Base-by-base conservation (phyloP, 2,888 invertebrate species). In the Caenorhabditis japonica region DNA sequence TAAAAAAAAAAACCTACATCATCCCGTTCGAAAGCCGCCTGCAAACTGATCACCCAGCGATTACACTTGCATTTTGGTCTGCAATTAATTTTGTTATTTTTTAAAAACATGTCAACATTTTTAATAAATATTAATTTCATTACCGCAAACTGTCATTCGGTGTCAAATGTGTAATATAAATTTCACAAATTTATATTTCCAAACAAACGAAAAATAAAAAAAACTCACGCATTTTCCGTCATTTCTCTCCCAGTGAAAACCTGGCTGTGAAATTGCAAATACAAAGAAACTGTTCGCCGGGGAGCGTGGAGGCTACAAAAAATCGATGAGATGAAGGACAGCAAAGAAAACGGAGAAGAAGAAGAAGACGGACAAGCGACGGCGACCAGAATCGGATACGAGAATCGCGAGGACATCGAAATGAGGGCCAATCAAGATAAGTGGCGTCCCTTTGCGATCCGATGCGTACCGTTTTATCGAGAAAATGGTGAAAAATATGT, bases 1-100 rank as follows among this genome's bases (percentile, higher is more conserved):
- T 15, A 33, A 21, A n/a, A n/a, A n/a, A n/a, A n/a, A n/a, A n/a
- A n/a, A n/a, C 76, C 39, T 33, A 85, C 85, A 71, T 85, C 66
- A 34, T 84, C 81, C 36, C 76, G 55, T 60, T 83, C 83, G 43
- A 86, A 80, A 7, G 83, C 79, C 0, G 70, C 61, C 44, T 82
- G 69, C 21, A 86, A 64, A 62, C 86, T 87, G 55, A 86, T 81
- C 4, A 84, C 84, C 84, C 83, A 84, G 2, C 86, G 81, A 39
- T 79, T 76, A 58, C 86, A 86, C 38, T 77, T 76, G 49, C 79
- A 80, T 17, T 49, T 51, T 30, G 44, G 49, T 43, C 73, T 73
- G 19, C 46, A 62, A 64, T 13, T 23, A 15, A 4, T 17, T 2
- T 12, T 8, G 21, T 8, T 21, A 15, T 13, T 52, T 34, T 33